phyloP scores from a whole-genome alignment of 2,113 vertebrate genomes.

The Galemys pyrenaicus region DNA sequence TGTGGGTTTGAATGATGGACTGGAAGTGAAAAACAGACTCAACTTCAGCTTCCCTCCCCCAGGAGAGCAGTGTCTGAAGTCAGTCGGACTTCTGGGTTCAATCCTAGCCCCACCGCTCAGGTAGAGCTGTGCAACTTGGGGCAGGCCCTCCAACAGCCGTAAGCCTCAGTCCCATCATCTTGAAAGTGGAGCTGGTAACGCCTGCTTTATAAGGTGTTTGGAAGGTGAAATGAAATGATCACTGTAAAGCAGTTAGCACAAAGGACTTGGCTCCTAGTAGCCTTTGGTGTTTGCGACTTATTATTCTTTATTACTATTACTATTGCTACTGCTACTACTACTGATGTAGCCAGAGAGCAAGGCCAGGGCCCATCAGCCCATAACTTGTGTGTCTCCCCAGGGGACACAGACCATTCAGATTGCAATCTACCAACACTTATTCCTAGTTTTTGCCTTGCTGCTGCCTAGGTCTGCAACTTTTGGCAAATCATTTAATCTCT shows the following conservation, averaged over 20 bases:
- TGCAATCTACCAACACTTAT: neutral
- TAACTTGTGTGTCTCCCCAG: neutral
- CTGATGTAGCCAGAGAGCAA: neutral
- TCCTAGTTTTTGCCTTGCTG: neutral
- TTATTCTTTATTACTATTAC: constrained; percentile 18
- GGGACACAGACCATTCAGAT: constrained; percentile 17
- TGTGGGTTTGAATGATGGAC: constrained; percentile 62
- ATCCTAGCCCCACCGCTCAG: neutral
- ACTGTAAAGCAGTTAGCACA: constrained; percentile 6
- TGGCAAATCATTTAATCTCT: constrained; percentile 25
- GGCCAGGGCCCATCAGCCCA: neutral
- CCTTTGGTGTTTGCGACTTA: constrained; percentile 35
- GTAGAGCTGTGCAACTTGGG: neutral
- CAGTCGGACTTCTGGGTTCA: neutral
- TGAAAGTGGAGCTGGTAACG: constrained; percentile 21
- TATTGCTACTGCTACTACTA: too few relatives aligned
- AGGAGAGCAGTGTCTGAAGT: constrained; percentile 11
- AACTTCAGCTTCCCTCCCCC: neutral
- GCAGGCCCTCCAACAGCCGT: neutral
- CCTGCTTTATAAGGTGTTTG: neutral
- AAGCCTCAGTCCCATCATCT: constrained; percentile 36
- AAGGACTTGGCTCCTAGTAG: neutral
- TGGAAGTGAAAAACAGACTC: constrained; percentile 60
- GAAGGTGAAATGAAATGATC: constrained; percentile 4
- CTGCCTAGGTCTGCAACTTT: constrained; percentile 33